Base-by-base conservation (phyloP, 2,888 invertebrate genomes). In the Calameuta idolon region DNA sequence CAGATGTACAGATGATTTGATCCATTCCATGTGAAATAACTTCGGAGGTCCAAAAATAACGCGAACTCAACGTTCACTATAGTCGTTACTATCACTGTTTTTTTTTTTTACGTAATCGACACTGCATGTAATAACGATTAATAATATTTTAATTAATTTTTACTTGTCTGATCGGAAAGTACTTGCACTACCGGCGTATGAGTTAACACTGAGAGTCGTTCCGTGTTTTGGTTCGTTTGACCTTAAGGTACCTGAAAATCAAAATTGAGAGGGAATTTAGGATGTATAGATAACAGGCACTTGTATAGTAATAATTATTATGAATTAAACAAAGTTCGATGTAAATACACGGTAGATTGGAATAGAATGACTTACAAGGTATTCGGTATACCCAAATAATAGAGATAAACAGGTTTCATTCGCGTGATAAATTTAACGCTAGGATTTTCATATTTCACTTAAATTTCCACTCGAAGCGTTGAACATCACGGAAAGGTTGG, bases 401-500 rank as follows among this genome's bases (percentile, higher is more conserved):
- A 55, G 40, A 55, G 40, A 55, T 23, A 55, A 55, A 33, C 71
- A 71, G 71, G 31, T 30, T 12, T 30, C 30, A 30, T 71, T 71
- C 71, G 12, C 12, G 71, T 31, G 31, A 71, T 71, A 30, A 33
- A 71, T 81, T 81, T 79, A 79, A 79, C 78, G 80, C 82, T 83
- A 80, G 84, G 85, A 89, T 89, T 89, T 89, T 89, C 90, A 88
- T 89, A 90, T 89, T 89, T 89, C 88, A 88, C 89, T 88, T 87
- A 86, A 89, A 90, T 89, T 89, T 90, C 87, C 88, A 89, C 87
- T 89, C 87, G 83, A 89, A 84, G 86, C 83, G 87, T 83, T 84
- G 86, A 86, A 86, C 88, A 77, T 81, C 82, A 81, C 84, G 85
- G 86, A 89, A 89, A 89, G 89, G 86, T 87, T 85, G 86, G 85